Conservation (phyloP, 2,113 vertebrate genomes). For the Syrrhaptes paradoxus region DNA sequence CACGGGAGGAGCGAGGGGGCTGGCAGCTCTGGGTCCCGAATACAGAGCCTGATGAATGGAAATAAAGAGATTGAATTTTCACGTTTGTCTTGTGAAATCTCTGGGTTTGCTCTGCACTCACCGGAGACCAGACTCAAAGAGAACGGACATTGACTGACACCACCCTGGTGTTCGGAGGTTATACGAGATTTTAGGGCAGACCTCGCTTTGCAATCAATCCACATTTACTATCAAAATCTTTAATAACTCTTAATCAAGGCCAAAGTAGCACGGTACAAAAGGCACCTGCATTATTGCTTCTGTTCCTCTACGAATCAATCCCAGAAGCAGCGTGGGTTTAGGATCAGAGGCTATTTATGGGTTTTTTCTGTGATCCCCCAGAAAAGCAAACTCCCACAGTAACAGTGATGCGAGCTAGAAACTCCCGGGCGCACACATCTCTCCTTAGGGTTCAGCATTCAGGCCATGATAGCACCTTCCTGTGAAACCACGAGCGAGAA, state of each 20-base stretch:
- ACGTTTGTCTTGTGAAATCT: not conserved
- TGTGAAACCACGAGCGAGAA: not conserved
- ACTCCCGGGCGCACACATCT: not conserved
- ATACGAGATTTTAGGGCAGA: not conserved
- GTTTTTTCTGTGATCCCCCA: not conserved
- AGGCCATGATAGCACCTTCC: not conserved
- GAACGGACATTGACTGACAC: not conserved
- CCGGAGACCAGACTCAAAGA: not conserved
- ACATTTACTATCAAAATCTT: not conserved
- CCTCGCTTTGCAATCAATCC: not conserved
- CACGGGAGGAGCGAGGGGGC: not conserved
- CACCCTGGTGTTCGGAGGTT: not conserved
- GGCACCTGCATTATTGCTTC: not conserved
- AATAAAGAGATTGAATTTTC: conserved; percentile 29
- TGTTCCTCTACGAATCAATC: not conserved
- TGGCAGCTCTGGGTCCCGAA: not conserved
- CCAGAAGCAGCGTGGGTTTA: not conserved
- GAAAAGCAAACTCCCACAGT: not conserved
- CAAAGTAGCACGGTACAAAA: not conserved
- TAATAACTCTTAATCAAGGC: not conserved
- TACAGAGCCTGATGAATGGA: not conserved
- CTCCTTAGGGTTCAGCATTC: not conserved
- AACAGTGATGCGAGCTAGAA: not conserved
- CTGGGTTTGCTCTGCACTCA: not conserved
- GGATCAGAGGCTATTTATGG: not conserved